Conservation (phyloP, 2,888 invertebrate species). For the Spisula solida region DNA sequence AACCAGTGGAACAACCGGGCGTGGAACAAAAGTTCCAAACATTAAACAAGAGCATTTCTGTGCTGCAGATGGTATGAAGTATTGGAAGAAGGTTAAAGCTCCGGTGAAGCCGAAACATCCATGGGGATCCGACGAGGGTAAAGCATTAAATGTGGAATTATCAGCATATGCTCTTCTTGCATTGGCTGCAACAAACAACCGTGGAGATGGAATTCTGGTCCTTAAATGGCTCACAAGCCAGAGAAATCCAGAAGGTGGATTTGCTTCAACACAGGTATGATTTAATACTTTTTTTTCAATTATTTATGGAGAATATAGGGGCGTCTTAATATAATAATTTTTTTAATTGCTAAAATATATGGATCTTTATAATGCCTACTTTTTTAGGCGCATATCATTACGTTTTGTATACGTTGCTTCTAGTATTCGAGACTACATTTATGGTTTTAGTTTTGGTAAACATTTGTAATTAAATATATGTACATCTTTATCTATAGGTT, state of each 20-base stretch:
- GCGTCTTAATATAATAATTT: too few species aligned
- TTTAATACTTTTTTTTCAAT: too few species aligned
- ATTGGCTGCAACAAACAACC: slow-evolving; percentile 70
- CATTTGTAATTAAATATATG: too few species aligned
- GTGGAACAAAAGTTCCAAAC: background rate
- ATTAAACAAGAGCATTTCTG: background rate
- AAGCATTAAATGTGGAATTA: slow-evolving; percentile 84
- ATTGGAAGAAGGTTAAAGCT: slow-evolving; percentile 76
- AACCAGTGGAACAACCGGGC: too few species aligned
- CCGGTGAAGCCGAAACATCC: slow-evolving; percentile 35
- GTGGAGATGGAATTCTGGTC: slow-evolving; percentile 79
- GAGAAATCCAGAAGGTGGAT: slow-evolving; percentile 86
- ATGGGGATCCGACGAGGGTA: slow-evolving; percentile 68
- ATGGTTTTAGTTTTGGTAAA: too few species aligned
- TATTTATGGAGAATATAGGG: too few species aligned
- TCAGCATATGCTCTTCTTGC: slow-evolving; percentile 86
- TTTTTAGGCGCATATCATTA: too few species aligned
- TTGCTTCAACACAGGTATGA: slow-evolving; percentile 86
- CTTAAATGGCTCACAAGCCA: slow-evolving; percentile 85
- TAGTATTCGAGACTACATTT: too few species aligned
- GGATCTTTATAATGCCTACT: too few species aligned
- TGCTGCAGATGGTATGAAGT: slow-evolving; percentile 78
- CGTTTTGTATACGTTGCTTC: too few species aligned
- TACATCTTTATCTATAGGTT: too few species aligned
- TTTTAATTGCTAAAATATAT: too few species aligned